A percentile compares a stretch with the other conserved stretches of the same genome.
phyloP scores from a whole-genome alignment of 2,113 vertebrate species.

The Dicaeum eximium region DNA sequence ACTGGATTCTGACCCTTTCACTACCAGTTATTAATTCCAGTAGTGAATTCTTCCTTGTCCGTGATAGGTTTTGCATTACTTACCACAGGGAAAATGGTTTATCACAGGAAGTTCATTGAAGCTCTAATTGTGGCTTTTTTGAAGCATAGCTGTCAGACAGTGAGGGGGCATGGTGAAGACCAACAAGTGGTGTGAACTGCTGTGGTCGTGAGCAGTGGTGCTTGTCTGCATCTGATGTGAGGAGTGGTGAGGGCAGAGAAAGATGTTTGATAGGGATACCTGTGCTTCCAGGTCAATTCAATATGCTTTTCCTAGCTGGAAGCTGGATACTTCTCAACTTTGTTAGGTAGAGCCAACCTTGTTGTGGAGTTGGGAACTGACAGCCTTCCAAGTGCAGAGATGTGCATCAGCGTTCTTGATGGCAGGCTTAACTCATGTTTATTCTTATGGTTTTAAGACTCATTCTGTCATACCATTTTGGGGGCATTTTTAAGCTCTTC shows the following conservation, averaged over 20 bases:
- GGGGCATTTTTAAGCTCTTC: neutral
- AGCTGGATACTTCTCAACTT: neutral
- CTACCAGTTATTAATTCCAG: neutral
- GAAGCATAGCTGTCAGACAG: neutral
- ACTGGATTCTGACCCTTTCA: neutral
- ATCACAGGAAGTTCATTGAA: neutral
- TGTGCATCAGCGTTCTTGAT: neutral
- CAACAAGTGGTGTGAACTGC: neutral
- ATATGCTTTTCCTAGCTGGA: neutral
- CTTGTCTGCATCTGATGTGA: neutral
- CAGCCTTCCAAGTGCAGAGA: neutral
- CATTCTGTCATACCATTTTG: neutral
- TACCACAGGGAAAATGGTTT: neutral
- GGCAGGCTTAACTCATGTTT: neutral
- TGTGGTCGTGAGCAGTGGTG: neutral
- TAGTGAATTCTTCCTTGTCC: neutral
- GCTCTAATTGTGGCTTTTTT: neutral
- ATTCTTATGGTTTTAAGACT: neutral
- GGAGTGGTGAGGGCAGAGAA: neutral
- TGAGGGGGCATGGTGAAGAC: neutral
- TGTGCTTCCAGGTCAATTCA: neutral
- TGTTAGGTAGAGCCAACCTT: neutral
- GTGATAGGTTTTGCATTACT: neutral
- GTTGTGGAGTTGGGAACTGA: neutral
- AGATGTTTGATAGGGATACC: rapidly evolving